Evolutionary conservation across 2,113 vertebrate species (phyloP).

Genomic region (Pelusios castaneus): DNA sequence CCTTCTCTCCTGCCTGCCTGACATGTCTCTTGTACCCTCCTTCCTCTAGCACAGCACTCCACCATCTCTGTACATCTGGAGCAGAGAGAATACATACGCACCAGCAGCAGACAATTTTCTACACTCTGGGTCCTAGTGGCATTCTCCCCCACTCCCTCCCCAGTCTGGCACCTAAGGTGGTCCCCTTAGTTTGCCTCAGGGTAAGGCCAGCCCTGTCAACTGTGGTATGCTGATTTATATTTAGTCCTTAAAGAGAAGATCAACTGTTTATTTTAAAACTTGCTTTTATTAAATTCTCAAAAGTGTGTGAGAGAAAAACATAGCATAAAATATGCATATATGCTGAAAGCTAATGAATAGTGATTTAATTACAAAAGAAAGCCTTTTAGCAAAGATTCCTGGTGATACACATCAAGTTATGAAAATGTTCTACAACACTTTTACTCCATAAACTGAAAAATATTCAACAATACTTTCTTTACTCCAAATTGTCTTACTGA

Average conservation of each 20-base stretch:
- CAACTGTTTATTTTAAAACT: background rate
- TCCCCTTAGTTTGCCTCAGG: no score
- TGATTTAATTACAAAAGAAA: constrained; percentile 16
- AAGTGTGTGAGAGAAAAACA: background rate
- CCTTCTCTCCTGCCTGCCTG: no score
- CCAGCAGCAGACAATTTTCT: no score
- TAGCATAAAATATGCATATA: background rate
- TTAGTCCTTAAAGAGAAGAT: background rate
- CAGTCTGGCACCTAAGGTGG: no score
- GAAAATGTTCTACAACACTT: background rate
- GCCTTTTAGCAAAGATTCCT: background rate
- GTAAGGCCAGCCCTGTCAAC: no score
- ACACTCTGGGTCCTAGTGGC: no score
- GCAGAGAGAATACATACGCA: no score
- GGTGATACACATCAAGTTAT: background rate
- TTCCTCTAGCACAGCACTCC: no score
- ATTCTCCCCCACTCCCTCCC: no score
- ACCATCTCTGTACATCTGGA: no score
- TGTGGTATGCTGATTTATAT: background rate
- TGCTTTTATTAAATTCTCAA: background rate
- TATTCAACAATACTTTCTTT: background rate
- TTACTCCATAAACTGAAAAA: background rate
- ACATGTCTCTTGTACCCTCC: no score
- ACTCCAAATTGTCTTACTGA: background rate
- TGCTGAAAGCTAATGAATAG: background rate